Evolutionary conservation across 1,140 invertebrate genomes (phyloP).

Genomic region (Bombus confusus): DNA sequence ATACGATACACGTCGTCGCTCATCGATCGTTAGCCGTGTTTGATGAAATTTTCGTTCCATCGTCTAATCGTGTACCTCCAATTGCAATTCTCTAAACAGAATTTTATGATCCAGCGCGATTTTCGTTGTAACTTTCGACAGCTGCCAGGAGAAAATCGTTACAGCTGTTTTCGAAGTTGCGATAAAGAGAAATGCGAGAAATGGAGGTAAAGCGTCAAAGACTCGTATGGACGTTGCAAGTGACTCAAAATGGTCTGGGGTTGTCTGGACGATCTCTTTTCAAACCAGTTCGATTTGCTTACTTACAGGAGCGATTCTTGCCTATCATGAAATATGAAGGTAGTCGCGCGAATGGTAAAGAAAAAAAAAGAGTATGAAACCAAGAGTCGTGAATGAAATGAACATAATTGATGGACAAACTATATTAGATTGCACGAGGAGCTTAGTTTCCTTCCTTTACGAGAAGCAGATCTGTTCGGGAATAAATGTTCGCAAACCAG

Average conservation of each 20-base stretch:
- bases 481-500: background rate
- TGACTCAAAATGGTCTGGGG: background rate
- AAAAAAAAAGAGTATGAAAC: constrained; percentile 22
- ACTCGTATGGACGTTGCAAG: background rate
- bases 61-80: too few species aligned
- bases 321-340: background rate
- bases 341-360: background rate
- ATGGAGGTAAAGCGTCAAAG: too few species aligned
- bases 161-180: too few species aligned
- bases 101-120: too few species aligned
- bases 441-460: background rate
- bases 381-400: constrained; percentile 15
- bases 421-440: constrained; percentile 61
- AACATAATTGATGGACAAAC: constrained; percentile 49
- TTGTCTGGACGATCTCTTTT: background rate
- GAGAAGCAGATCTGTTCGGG: background rate
- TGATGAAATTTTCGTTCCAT: too few species aligned
- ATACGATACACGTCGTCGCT: too few species aligned
- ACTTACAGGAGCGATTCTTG: constrained; percentile 17
- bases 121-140: too few species aligned
- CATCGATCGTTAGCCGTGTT: too few species aligned
- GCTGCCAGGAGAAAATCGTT: too few species aligned
- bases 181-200: too few species aligned
- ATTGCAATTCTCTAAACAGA: too few species aligned
- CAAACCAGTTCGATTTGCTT: constrained; percentile 39